Conservation (phyloP, 2,797 vertebrate species). For the Lutjanus argentimaculatus region DNA sequence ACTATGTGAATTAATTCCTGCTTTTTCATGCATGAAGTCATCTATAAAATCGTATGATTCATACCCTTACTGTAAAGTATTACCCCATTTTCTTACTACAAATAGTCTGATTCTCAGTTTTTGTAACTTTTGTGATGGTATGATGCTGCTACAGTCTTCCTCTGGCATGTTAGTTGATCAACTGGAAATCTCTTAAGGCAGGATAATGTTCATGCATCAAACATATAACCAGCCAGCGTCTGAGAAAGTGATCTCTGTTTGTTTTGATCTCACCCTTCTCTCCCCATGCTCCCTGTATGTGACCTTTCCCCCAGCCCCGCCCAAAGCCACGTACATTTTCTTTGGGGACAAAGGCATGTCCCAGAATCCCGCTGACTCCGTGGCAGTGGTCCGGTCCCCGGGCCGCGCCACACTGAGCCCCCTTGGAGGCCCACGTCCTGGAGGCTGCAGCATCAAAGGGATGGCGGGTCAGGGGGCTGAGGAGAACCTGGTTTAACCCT, state of each 20-base stretch:
- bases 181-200: neutral
- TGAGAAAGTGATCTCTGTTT: conserved; percentile 72
- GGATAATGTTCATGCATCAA: conserved; percentile 6
- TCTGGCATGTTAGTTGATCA: neutral
- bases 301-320: conserved; percentile 70
- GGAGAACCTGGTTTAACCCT: conserved; percentile 78
- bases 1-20: no score
- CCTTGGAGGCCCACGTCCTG: conserved; percentile 68
- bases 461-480: conserved; percentile 70
- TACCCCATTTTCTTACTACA: no score
- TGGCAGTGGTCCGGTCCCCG: conserved; percentile 67
- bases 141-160: no score
- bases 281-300: conserved; percentile 65
- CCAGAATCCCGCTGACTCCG: conserved; percentile 63
- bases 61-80: no score
- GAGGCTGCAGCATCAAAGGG: conserved; percentile 80
- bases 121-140: neutral
- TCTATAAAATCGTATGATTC: no score
- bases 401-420: conserved; percentile 65
- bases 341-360: conserved; percentile 80
- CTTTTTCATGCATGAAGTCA: no score
- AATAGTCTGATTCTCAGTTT: no score
- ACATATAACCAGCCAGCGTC: conserved; percentile 1
- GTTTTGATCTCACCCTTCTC: conserved; percentile 66
- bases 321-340: conserved; percentile 85